A percentile compares a stretch with the other conserved stretches of the same genome.
phyloP scores from a whole-genome alignment of 1,140 invertebrate species.

The Saccostrea glomerata region DNA sequence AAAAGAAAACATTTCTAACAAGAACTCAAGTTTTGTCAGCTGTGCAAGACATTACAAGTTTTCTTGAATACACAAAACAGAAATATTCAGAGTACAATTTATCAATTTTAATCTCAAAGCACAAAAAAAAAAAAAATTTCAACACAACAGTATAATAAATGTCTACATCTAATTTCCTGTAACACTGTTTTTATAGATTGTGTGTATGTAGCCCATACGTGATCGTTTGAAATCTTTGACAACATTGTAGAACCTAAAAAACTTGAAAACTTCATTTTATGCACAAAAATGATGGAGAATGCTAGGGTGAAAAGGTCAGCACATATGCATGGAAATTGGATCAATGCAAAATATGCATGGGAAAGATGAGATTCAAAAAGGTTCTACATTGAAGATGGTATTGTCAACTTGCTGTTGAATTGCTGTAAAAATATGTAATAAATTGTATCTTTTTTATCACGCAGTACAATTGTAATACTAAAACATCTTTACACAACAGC shows the following conservation, averaged over 20 bases:
- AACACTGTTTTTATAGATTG: constrained; percentile 14
- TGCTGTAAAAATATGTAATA: too few species aligned
- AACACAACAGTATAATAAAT: background rate
- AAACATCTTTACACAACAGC: background rate
- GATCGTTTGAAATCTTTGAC: background rate
- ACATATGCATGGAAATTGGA: too few species aligned
- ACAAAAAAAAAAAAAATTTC: background rate
- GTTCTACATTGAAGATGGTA: background rate
- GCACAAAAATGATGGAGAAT: too few species aligned
- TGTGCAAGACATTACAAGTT: too few species aligned
- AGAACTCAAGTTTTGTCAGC: too few species aligned
- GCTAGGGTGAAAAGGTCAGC: too few species aligned
- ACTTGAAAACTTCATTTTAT: background rate
- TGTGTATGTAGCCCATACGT: background rate
- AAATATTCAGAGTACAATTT: background rate
- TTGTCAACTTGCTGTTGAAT: background rate
- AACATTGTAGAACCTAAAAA: background rate
- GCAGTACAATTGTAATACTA: background rate
- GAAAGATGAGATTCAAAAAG: background rate
- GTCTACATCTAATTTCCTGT: background rate
- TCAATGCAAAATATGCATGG: background rate
- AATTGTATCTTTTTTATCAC: background rate
- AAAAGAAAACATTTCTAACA: too few species aligned
- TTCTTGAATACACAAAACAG: too few species aligned
- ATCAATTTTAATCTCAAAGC: background rate